Evolutionary conservation across 1,140 invertebrate species (phyloP), one percentile per base, ranked within the genome.

Genomic region (Prorops nasuta): DNA sequence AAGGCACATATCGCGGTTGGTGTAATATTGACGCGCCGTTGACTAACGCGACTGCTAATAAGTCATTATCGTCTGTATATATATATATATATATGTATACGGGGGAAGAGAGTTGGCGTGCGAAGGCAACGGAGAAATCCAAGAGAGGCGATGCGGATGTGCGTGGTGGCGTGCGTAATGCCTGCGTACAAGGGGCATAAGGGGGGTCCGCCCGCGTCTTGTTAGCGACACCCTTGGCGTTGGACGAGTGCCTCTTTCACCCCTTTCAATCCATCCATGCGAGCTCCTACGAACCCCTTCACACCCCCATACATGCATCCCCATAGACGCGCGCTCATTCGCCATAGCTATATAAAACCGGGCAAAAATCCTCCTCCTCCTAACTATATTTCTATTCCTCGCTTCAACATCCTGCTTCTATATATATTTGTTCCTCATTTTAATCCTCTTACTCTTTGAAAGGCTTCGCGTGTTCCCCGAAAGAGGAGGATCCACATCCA

Each of bases 141-240:
- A n/a, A n/a, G n/a, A n/a, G n/a, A n/a, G 49, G 22, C 39, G 46
- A 21, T 37, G 54, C 42, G 44, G 48, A 44, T 53, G 48, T 45
- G 35, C 35, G 48, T 51, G 24, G 19, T 22, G 51, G 58, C 55
- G 44, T 28, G 51, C 54, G 61, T 58, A 54, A 54, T 49, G 64
- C 16, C 44, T 48, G 53, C 50, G 50, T 56, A 28, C n/a, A 37
- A 55, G 51, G 51, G 53, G 42, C 54, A n/a, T n/a, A n/a, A n/a
- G n/a, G n/a, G n/a, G n/a, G n/a, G n/a, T n/a, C n/a, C n/a, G n/a
- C n/a, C 42, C 60, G 67, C 67, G 72, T 77, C 75, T 77, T 77
- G 75, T 77, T 77, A 77, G 72, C 70, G 60, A 77, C 75, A 76
- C 74, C 73, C 74, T 68, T 66, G 69, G 71, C 66, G 72, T 76